phyloP scores from a whole-genome alignment of 2,888 invertebrate genomes.

The Chaetogeoica ovagalla region DNA sequence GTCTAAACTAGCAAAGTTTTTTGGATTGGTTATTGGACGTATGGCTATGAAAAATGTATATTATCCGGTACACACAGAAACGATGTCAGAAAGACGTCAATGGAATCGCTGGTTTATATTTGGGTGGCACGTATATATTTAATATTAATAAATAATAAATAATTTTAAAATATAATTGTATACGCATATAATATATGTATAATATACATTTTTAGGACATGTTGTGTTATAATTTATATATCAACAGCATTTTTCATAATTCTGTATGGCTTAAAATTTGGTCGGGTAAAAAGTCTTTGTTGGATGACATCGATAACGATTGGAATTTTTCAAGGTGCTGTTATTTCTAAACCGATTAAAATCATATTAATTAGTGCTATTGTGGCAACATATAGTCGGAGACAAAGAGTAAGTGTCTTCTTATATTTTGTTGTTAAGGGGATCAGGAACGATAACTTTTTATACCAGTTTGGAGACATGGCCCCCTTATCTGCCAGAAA shows the following conservation, averaged over 20 bases:
- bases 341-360: slow-evolving; percentile 12
- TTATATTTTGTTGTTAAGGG: background rate
- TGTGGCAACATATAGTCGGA: background rate
- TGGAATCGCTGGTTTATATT: slow-evolving; percentile 42
- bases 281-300: slow-evolving; percentile 32
- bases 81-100: background rate
- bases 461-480: background rate
- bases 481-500: no score
- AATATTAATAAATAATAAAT: background rate
- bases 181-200: background rate
- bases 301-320: slow-evolving; percentile 37
- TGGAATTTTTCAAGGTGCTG: background rate
- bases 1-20: background rate
- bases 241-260: slow-evolving; percentile 30
- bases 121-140: slow-evolving; percentile 27
- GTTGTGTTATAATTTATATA: slow-evolving; percentile 1
- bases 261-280: slow-evolving; percentile 51
- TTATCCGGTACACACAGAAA: slow-evolving; percentile 27
- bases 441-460: background rate
- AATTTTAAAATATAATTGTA: background rate
- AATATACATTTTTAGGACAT: background rate
- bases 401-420: background rate
- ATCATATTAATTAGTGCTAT: slow-evolving; percentile 10
- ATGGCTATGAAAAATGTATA: slow-evolving; percentile 12
- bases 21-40: background rate